Percentiles rank a stretch among this genome's conserved stretches.
These are phyloP conservation scores for Hippopotamus amphibius DNA, from an alignment of 2,113 vertebrate species.

Conservation along the genomic window DNA sequence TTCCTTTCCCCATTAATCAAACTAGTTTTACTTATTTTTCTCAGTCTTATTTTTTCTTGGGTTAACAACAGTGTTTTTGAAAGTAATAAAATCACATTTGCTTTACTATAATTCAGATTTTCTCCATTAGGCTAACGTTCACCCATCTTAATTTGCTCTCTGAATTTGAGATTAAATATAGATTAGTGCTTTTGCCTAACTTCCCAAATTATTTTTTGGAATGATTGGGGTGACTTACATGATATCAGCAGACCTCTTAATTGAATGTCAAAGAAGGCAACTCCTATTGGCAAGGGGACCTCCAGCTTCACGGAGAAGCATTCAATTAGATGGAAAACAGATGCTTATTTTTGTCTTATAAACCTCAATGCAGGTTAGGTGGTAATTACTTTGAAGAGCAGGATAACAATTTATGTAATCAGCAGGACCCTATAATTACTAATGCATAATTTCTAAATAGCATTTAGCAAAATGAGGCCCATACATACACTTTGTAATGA, in stretches of 20 bases:
- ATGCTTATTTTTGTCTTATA: constrained; percentile 75
- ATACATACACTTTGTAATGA: constrained; percentile 77
- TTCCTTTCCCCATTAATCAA: not conserved
- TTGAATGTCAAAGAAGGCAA: constrained; percentile 59
- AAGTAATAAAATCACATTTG: not conserved
- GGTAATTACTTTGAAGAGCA: constrained; percentile 76
- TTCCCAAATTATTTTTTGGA: constrained; percentile 46
- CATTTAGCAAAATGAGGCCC: constrained; percentile 81
- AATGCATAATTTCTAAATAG: constrained; percentile 79
- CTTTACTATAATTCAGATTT: not conserved
- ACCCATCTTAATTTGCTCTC: not conserved
- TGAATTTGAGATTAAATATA: constrained; percentile 35
- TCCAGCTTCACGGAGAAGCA: constrained; percentile 68
- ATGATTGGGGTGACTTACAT: constrained; percentile 6
- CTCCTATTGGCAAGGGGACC: constrained; percentile 68
- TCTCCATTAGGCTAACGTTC: not conserved
- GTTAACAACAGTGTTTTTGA: not conserved
- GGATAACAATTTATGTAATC: constrained; percentile 73
- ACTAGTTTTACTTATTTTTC: not conserved
- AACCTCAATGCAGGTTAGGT: constrained; percentile 73
- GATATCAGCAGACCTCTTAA: constrained; percentile 61
- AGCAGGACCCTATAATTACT: constrained; percentile 77
- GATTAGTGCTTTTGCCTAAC: not conserved
- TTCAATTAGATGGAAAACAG: constrained; percentile 73
- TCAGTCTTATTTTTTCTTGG: not conserved